Base-by-base conservation (phyloP, 2,888 invertebrate species). In the Tachystola acroxantha region DNA sequence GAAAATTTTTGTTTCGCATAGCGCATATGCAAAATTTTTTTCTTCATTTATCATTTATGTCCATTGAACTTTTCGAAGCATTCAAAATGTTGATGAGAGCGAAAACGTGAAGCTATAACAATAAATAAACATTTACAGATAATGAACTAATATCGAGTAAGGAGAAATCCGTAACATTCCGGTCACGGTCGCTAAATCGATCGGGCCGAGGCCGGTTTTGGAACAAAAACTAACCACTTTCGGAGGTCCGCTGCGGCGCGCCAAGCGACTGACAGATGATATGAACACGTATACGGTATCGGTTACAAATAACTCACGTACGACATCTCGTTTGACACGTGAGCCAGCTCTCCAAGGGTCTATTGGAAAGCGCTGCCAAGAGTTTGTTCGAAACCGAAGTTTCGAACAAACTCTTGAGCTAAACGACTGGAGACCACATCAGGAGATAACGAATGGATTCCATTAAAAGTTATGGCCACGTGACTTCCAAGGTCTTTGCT, bases 101-200 rank as follows among this genome's bases (percentile, higher is more conserved):
- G n/a, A n/a, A n/a, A n/a, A n/a, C n/a, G n/a, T 16, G 6, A 6
- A 11, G 10, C 19, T 20, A 24, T 24, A 7, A 24, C 24, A 24
- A 12, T 19, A 31, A 6, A 31, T 19, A 16, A 10, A 32, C 32
- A 14, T 11, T 14, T 9, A 22, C 7, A 22, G 32, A 22, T 19
- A 7, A n/a, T 27, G 22, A 34, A 34, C 26, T 27, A 34, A 16
- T 10, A 27, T 27, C 27, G 27, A 27, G 27, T 13, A 27, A n/a
- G 34, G 42, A 44, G 40, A 42, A 40, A 45, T 37, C 35, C 39
- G 34, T 42, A 46, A 47, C 51, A 60, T 60, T 63, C 55, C 55
- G 63, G 63, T 64, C 61, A 64, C 48, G 61, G 61, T 60, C 57
- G 58, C 58, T 48, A 60, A 62, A 66, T 59, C 46, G 50, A 53